phyloP scores from a whole-genome alignment of 1,140 invertebrate species.

The Linepithema humile region DNA sequence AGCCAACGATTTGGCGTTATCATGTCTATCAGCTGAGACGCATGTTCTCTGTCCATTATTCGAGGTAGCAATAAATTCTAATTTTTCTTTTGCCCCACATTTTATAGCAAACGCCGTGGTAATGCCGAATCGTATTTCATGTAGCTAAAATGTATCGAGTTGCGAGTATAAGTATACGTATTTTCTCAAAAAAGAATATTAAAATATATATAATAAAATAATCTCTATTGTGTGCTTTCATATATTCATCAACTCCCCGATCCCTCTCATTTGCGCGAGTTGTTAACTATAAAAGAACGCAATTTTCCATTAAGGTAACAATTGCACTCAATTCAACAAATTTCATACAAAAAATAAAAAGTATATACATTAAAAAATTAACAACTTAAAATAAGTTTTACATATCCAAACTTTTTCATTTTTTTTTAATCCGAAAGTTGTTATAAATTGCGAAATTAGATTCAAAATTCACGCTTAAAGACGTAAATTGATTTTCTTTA shows the following conservation, averaged over 20 bases:
- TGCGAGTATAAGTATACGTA: conserved; percentile 73
- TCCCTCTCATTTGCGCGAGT: not conserved
- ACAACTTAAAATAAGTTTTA: not conserved
- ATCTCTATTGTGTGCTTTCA: conserved; percentile 53
- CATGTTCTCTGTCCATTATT: conserved; percentile 14
- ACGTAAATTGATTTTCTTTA: not conserved
- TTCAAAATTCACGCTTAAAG: not conserved
- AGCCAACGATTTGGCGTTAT: conserved; percentile 22
- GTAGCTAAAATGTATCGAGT: conserved; percentile 58
- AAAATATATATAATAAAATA: conserved; percentile 67
- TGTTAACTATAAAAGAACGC: not conserved
- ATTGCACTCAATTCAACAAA: not conserved
- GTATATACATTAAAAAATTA: no score
- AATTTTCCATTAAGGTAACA: not conserved
- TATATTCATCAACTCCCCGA: not conserved
- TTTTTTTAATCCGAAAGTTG: not conserved
- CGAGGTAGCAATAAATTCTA: conserved; percentile 62
- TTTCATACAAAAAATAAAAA: not conserved
- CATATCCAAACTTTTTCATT: not conserved
- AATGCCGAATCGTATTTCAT: conserved; percentile 13
- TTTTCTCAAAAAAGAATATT: conserved; percentile 72
- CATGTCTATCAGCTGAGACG: not conserved
- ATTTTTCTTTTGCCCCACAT: conserved; percentile 9
- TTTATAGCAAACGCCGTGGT: not conserved
- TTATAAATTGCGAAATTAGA: not conserved